Evolutionary conservation across 2,113 vertebrate species (phyloP), one percentile per base, ranked within the genome.

Genomic region (Smithornis capensis): DNA sequence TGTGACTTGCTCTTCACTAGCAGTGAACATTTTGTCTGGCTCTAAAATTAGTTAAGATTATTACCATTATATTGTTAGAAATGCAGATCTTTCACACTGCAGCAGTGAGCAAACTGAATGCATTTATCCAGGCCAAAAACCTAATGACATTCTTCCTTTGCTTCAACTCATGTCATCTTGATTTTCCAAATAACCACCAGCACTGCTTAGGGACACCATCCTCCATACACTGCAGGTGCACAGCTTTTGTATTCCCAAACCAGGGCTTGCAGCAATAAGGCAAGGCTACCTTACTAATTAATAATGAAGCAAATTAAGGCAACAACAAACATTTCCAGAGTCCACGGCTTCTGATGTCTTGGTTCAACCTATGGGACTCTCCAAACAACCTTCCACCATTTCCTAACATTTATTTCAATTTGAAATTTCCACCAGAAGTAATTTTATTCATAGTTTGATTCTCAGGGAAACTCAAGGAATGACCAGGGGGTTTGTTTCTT

Each of bases 251-350:
- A 31, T 27, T 73, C 25, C 25, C 27, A 86, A 71, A 24, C 19
- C 16, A 49, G 14, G 33, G 49, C 15, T 0, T n/a, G 22, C 59
- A 80, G 63, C 55, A 18, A 9, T 7, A 69, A 83, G 2, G 4
- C 7, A 33, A 59, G 11, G 24, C 12, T 42, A 27, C 0, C 0
- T 12, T 3, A 63, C 4, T 18, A 47, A 52, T 0, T 35, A 31
- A 29, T 33, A 84, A 78, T 2, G 1, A 69, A 69, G 31, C 0
- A 2, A 40, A 79, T 38, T 10, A 21, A 75, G 8, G 19, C 6
- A 60, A 15, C 19, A 44, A 12, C 19, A 75, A 63, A 19, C 22
- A 22, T 50, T 4, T 29, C 16, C n/a, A 45, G 67, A 71, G 21
- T 37, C 38, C 23, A 29, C 3, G 8, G 31, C 16, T 63, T 13